Conservation (phyloP, 2,113 vertebrate genomes). For the Podiceps cristatus region DNA sequence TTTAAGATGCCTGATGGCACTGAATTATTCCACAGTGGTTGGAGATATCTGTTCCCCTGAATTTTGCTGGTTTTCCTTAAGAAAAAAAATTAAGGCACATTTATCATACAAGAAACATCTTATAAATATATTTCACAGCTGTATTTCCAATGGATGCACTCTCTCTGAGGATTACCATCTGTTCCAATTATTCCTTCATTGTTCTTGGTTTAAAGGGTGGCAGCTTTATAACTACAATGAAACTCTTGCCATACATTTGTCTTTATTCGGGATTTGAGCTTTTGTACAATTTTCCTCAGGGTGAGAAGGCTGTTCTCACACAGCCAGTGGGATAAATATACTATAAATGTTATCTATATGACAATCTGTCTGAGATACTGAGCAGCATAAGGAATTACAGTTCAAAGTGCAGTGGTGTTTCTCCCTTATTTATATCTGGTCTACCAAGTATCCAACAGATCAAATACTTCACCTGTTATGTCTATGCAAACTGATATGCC, state of each 20-base stretch:
- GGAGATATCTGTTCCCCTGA: neutral
- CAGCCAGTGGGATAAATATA: neutral
- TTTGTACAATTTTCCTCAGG: neutral
- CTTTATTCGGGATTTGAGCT: slow-evolving; percentile 1
- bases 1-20: neutral
- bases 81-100: slow-evolving; percentile 19
- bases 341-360: neutral
- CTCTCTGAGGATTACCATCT: slow-evolving; percentile 68
- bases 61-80: slow-evolving; percentile 52
- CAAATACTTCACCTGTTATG: neutral
- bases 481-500: neutral
- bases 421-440: neutral
- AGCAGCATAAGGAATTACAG: neutral
- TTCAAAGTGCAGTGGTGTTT: neutral
- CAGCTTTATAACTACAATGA: slow-evolving; percentile 66
- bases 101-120: slow-evolving; percentile 59
- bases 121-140: slow-evolving; percentile 65
- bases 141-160: slow-evolving; percentile 63
- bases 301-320: neutral
- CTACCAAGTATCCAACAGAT: neutral
- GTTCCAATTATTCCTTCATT: slow-evolving; percentile 73
- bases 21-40: slow-evolving; percentile 30
- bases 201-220: slow-evolving; percentile 66
- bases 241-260: slow-evolving; percentile 43
- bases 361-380: neutral